phyloP scores from a whole-genome alignment of 2,888 invertebrate genomes.

The Peribatodes rhomboidaria region DNA sequence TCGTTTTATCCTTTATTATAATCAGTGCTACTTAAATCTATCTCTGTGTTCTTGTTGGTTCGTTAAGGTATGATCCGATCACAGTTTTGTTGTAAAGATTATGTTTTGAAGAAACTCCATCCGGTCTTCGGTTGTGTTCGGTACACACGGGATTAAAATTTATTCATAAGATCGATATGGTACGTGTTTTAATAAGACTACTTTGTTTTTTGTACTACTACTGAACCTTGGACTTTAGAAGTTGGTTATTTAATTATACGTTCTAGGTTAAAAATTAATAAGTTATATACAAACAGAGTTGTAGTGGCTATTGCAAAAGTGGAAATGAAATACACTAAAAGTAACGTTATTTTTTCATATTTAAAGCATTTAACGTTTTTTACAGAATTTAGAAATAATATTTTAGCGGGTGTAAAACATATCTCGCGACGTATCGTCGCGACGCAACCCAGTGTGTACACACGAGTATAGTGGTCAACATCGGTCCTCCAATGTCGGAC shows the following conservation, averaged over 20 bases:
- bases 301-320: too few species aligned
- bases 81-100: constrained; percentile 86
- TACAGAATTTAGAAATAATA: neutral
- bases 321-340: too few species aligned
- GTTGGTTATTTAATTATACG: too few species aligned
- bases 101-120: constrained; percentile 83
- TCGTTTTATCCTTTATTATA: constrained; percentile 56
- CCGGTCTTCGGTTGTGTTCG: constrained; percentile 72
- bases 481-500: constrained; percentile 84
- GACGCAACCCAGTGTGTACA: constrained; percentile 61
- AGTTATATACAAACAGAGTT: too few species aligned
- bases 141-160: constrained; percentile 60
- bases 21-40: constrained; percentile 77
- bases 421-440: constrained; percentile 33
- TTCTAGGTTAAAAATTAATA: too few species aligned
- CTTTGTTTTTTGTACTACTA: neutral
- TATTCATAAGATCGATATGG: constrained; percentile 16
- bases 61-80: constrained; percentile 81
- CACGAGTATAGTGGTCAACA: constrained; percentile 77
- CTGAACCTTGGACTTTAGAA: too few species aligned
- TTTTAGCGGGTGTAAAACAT: constrained; percentile 4
- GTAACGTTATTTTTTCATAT: neutral
- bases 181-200: neutral
- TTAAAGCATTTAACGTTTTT: neutral
- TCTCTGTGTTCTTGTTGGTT: constrained; percentile 73